Percentiles rank a stretch among this genome's conserved stretches.
Conservation (phyloP, 2,888 invertebrate genomes). For the Nymphalis polychloros region DNA sequence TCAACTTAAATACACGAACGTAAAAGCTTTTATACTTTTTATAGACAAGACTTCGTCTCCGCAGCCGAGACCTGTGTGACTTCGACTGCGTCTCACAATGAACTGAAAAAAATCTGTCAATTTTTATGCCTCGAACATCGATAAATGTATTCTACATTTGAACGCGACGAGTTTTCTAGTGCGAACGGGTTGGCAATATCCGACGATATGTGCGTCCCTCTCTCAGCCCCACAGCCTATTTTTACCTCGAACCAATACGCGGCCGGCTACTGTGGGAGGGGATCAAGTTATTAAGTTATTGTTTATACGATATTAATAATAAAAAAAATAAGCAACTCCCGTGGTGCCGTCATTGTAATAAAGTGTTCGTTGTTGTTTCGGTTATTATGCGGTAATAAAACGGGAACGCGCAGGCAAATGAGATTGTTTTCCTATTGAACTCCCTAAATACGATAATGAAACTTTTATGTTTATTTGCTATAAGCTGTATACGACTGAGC, state of each 20-base stretch:
- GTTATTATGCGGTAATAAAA: constrained; percentile 66
- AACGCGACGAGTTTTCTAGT: constrained; percentile 73
- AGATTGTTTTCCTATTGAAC: constrained; percentile 65
- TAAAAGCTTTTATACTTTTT: constrained; percentile 52
- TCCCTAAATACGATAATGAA: constrained; percentile 54
- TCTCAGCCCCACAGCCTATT: constrained; percentile 77
- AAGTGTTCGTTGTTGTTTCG: constrained; percentile 54
- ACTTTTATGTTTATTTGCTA: constrained; percentile 63
- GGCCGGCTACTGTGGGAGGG: constrained; percentile 71
- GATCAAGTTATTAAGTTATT: constrained; percentile 79
- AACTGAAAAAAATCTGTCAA: constrained; percentile 82
- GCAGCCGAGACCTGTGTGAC: constrained; percentile 53
- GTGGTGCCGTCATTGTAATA: constrained; percentile 65
- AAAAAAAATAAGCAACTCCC: constrained; percentile 66
- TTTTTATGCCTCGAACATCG: constrained; percentile 81
- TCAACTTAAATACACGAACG: constrained; percentile 39
- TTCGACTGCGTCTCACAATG: constrained; percentile 63
- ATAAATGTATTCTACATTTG: constrained; percentile 79
- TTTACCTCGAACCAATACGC: constrained; percentile 72
- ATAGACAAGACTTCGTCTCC: constrained; percentile 63
- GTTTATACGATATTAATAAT: constrained; percentile 79
- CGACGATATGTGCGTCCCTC: constrained; percentile 57
- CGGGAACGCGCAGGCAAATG: constrained; percentile 62
- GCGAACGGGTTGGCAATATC: constrained; percentile 51
- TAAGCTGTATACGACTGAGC: constrained; percentile 9